Base-by-base conservation (phyloP, 2,888 invertebrate species). In the Chymomyza caudatula region DNA sequence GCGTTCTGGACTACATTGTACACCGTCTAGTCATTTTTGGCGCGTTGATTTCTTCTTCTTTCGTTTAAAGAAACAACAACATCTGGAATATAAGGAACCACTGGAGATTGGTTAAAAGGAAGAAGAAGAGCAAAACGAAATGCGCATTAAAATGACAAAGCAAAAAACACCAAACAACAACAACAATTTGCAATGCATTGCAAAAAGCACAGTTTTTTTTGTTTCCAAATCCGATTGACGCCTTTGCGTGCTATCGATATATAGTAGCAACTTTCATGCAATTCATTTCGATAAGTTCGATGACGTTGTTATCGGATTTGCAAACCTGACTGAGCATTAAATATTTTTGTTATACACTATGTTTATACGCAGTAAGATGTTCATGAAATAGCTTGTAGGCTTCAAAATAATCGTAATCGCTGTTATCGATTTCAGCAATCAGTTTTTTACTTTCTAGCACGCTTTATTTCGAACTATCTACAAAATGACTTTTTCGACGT, bases 21-120 rank as follows among this genome's bases (percentile, higher is more conserved):
- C 92, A 90, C 92, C 92, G 89, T 93, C 94, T 94, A 95, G 96
- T 96, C 96, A 96, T 94, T 96, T 96, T 92, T 95, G 95, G 90
- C 96, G 94, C 78, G 94, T 94, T 90, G 95, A 95, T 94, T 98
- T 97, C 95, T 98, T 98, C 96, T 98, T 98, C 96, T 97, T 98
- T 92, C 97, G 95, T 92, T 97, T 97, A 94, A 97, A 97, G 94
- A 98, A 98, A 92, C 98, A 98, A 92, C 98, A 98, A 94, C 98
- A 98, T 93, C 98, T 98, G 88, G 72, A 90, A 90, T 86, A 77
- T 78, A 77, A 86, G 78, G 73, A 86, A 73, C 86, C 80, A 81
- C 80, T 81, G 70, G 69, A 85, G 66, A 83, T 83, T 79, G 80
- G 85, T 80, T 37, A 37, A 37, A 37, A 37, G 1, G 29, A 37